Base-by-base conservation (phyloP, 2,797 vertebrate species). In the Acanthopagrus latus region DNA sequence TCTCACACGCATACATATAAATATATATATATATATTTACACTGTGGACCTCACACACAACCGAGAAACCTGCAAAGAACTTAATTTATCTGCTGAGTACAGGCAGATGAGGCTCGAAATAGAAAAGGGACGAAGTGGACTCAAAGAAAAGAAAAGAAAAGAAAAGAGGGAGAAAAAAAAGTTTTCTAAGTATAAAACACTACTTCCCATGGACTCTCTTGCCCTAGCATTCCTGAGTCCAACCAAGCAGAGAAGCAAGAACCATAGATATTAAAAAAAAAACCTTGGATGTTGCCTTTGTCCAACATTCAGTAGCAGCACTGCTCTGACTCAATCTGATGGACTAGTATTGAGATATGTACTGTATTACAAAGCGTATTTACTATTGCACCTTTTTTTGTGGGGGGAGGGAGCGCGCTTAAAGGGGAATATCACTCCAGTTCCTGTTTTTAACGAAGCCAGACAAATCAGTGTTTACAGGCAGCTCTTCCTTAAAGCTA, bases 1-100 rank as follows among this genome's bases (percentile, higher is more conserved):
- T 72, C 69, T 50, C 59, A 52, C 33, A 43, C 41, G 54, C 18
- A 48, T 43, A 55, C 11, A 46, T 10, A 43, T 14, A 56, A 11
- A 71, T 5, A 68, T 23, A 72, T 9, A 52, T 12, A 33, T 38
- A 48, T 17, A 50, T 21, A 59, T 74, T 60, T 50, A 71, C 74
- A 83, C 76, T n/a, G 43, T 73, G 79, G 85, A 91, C 79, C 89
- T 88, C 89, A 87, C 89, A 87, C 89, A 90, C 87, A 89, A 89
- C 87, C 88, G 80, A 74, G 76, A 91, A 89, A 90, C 86, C 90
- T 88, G 86, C 83, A 91, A 85, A 90, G 67, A 80, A 82, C 76
- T 77, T 66, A 12, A 74, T 80, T 79, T 64, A 83, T 84, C 81
- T 87, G 84, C 86, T 41, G 54, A 81, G 80, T 10, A 8, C 48